These are phyloP conservation scores for Remorina albescens DNA, from an alignment of 2,797 vertebrate genomes.

Conservation along the genomic window DNA sequence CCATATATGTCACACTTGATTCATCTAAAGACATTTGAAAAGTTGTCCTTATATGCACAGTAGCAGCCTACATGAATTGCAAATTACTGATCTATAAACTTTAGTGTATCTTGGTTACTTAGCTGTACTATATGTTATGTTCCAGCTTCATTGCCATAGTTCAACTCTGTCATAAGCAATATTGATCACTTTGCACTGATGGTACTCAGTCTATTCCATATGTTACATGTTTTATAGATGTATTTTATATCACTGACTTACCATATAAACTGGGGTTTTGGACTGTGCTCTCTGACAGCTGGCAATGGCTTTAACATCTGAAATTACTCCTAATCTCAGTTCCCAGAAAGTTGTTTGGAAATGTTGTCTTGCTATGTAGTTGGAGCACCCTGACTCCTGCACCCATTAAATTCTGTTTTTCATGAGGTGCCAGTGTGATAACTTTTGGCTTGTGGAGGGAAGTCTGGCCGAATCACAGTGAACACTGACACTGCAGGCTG, in stretches of 20 bases:
- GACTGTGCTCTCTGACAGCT: slow-evolving; percentile 47
- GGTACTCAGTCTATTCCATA: slow-evolving; percentile 13
- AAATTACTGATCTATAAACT: slow-evolving; percentile 12
- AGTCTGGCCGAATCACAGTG: slow-evolving; percentile 27
- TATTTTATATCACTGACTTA: slow-evolving; percentile 44
- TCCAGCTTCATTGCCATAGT: too few species aligned
- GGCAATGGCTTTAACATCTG: slow-evolving; percentile 61
- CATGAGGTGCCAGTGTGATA: slow-evolving; percentile 57
- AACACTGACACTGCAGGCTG: slow-evolving; percentile 19
- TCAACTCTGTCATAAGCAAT: slow-evolving; percentile 44
- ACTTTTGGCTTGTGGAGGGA: slow-evolving; percentile 29
- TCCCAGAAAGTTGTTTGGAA: slow-evolving; percentile 71
- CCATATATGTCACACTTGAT: slow-evolving; percentile 14
- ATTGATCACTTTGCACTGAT: slow-evolving; percentile 32
- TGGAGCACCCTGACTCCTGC: slow-evolving; percentile 26
- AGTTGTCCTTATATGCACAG: slow-evolving; percentile 13
- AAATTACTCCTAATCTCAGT: slow-evolving; percentile 68
- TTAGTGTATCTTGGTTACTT: not conserved
- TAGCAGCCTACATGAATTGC: slow-evolving; percentile 21
- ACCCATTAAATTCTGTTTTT: slow-evolving; percentile 57
- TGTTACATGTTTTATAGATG: slow-evolving; percentile 25
- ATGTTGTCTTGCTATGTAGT: slow-evolving; percentile 33
- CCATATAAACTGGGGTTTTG: slow-evolving; percentile 29
- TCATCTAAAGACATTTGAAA: slow-evolving; percentile 18
- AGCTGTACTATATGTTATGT: not conserved